phyloP scores from a whole-genome alignment of 2,797 vertebrate genomes.

The Erethizon dorsatum region DNA sequence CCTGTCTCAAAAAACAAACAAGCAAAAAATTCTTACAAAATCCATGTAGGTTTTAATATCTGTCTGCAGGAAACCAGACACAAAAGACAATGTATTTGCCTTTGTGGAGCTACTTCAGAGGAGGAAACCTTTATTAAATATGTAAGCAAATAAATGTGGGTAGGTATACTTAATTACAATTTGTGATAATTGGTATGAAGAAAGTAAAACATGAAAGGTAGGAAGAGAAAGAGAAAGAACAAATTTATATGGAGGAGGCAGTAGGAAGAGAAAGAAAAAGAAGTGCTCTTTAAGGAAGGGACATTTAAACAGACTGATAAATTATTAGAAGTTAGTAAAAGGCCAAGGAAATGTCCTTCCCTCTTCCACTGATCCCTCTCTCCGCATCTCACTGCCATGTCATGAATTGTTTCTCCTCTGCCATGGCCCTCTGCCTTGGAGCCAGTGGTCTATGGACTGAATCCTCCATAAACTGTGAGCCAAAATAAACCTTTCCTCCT shows the following conservation, averaged over 20 bases:
- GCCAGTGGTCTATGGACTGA: background rate
- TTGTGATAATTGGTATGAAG: conserved; percentile 1
- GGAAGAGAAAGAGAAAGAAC: background rate
- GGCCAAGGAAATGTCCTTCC: background rate
- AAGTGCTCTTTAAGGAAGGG: background rate
- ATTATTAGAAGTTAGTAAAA: background rate
- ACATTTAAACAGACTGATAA: background rate
- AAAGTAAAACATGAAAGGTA: background rate
- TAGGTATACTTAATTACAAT: conserved; percentile 14
- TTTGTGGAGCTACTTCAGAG: conserved; percentile 7
- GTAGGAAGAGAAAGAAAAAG: background rate
- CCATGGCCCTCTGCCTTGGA: background rate
- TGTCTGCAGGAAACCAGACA: background rate
- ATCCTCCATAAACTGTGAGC: background rate
- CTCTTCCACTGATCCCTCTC: background rate
- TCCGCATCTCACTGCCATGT: background rate
- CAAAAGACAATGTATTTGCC: conserved; percentile 5
- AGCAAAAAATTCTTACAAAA: conserved; percentile 59
- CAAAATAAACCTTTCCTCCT: background rate
- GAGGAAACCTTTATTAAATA: conserved; percentile 34
- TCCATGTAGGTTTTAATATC: conserved; percentile 29
- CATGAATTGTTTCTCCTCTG: background rate
- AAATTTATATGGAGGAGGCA: background rate
- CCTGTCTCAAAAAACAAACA: background rate
- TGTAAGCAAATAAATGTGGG: conserved; percentile 39